Conservation (phyloP, 1,140 invertebrate genomes). For the Trichonephila clavipes region DNA sequence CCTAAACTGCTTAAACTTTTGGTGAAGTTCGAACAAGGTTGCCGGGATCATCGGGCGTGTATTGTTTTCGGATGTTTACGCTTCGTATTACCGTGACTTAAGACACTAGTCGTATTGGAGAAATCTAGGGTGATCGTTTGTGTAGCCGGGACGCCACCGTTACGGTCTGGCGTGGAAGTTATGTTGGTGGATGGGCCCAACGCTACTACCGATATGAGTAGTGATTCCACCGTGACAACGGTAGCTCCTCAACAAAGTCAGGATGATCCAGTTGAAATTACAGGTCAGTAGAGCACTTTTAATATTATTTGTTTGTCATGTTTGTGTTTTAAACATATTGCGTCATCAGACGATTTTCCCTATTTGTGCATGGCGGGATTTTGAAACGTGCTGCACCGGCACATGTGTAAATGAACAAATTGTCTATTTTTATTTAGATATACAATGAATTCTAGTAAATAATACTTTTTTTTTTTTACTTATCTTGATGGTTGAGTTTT, state of each 20-base stretch:
- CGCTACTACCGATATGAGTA: slow-evolving; percentile 24
- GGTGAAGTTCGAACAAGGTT: neutral
- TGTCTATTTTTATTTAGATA: neutral
- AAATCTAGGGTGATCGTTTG: slow-evolving; percentile 44
- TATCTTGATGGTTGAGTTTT: too few species aligned
- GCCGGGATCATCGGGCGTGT: slow-evolving; percentile 27
- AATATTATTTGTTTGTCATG: neutral
- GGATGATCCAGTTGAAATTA: slow-evolving; percentile 52
- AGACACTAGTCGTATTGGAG: slow-evolving; percentile 27
- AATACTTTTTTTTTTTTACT: neutral
- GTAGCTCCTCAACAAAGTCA: slow-evolving; percentile 39
- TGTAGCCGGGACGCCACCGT: neutral
- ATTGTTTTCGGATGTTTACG: slow-evolving; percentile 39
- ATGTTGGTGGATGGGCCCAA: slow-evolving; percentile 52
- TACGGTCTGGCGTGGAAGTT: slow-evolving; percentile 37
- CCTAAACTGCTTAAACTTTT: neutral
- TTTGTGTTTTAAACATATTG: neutral
- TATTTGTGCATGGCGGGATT: neutral
- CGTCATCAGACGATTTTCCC: neutral
- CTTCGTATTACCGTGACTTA: neutral
- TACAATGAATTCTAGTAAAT: neutral
- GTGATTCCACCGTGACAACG: slow-evolving; percentile 46
- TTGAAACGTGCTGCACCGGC: neutral
- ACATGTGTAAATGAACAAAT: slow-evolving; percentile 24
- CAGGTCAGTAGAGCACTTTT: slow-evolving; percentile 22